These are phyloP conservation scores for Nilaparvata lugens DNA, from an alignment of 1,140 invertebrate species.

Conservation along the genomic window DNA sequence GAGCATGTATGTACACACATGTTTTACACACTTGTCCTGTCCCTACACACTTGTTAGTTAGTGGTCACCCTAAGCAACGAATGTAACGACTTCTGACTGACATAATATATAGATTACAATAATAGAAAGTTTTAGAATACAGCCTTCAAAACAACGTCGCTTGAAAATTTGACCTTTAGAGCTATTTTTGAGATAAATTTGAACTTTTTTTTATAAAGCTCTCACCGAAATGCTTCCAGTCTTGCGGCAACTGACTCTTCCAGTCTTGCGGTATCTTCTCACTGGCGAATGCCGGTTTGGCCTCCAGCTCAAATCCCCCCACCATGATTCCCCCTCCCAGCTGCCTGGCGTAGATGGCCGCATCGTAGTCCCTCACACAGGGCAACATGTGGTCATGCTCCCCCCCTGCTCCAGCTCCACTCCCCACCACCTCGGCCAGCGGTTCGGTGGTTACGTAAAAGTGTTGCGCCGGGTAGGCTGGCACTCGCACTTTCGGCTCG, in stretches of 20 bases:
- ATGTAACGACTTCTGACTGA: too few species aligned
- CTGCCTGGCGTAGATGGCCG: constrained; percentile 76
- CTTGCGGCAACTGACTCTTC: constrained; percentile 56
- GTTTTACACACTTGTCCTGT: too few species aligned
- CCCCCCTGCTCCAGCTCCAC: too few species aligned
- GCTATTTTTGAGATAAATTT: too few species aligned
- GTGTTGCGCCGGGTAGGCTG: constrained; percentile 84
- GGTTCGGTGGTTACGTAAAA: constrained; percentile 83
- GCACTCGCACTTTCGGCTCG: constrained; percentile 77
- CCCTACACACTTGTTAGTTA: too few species aligned
- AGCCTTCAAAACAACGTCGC: too few species aligned
- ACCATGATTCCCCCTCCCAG: constrained; percentile 67
- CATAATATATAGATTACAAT: too few species aligned
- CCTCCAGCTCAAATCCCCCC: constrained; percentile 77
- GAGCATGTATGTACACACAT: too few species aligned
- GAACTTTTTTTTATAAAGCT: too few species aligned
- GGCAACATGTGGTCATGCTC: constrained; percentile 5
- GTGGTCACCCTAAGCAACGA: too few species aligned
- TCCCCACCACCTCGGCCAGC: constrained; percentile 44
- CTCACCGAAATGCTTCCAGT: constrained; percentile 79
- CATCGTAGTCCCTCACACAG: constrained; percentile 78
- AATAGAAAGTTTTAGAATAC: too few species aligned
- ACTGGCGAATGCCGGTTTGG: constrained; percentile 81
- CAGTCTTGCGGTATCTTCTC: constrained; percentile 47
- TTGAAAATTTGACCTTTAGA: too few species aligned